phyloP scores from a whole-genome alignment of 1,140 invertebrate species.

The Rhopalosiphum maidis region DNA sequence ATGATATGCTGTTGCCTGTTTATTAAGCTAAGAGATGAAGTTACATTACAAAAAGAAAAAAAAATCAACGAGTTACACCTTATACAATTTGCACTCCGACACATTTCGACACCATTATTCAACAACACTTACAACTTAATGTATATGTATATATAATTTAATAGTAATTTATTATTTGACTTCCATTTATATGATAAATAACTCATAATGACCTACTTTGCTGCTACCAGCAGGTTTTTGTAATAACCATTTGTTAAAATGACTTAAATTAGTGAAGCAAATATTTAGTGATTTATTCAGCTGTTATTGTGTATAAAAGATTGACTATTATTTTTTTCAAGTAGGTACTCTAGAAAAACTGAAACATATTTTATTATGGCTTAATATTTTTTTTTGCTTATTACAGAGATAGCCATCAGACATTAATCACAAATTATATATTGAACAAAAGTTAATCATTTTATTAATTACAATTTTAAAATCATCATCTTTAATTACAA shows the following conservation, averaged over 20 bases:
- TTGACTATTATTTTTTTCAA: not conserved
- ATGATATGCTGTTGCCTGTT: not conserved
- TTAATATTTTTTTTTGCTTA: not conserved
- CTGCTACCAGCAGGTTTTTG: not conserved
- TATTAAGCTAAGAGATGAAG: not conserved
- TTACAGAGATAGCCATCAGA: not conserved
- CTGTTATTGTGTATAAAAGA: not conserved
- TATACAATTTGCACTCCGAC: conserved; percentile 14
- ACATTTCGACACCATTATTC: conserved; percentile 10
- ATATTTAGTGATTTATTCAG: not conserved
- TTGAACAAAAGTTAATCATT: not conserved
- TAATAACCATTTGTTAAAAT: conserved; percentile 22
- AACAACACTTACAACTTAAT: not conserved
- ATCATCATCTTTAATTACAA: no score
- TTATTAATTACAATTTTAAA: no score
- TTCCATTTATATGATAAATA: conserved; percentile 38
- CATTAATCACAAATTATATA: not conserved
- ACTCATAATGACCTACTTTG: not conserved
- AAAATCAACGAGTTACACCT: conserved; percentile 23
- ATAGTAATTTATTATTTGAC: conserved; percentile 23
- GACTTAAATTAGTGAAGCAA: not conserved
- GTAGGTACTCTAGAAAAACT: not conserved
- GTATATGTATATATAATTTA: not conserved
- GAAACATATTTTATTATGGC: not conserved
- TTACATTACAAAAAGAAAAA: conserved; percentile 2